Evolutionary conservation across 2,797 vertebrate species (phyloP).

Genomic region (Arremon aurantiirostris): DNA sequence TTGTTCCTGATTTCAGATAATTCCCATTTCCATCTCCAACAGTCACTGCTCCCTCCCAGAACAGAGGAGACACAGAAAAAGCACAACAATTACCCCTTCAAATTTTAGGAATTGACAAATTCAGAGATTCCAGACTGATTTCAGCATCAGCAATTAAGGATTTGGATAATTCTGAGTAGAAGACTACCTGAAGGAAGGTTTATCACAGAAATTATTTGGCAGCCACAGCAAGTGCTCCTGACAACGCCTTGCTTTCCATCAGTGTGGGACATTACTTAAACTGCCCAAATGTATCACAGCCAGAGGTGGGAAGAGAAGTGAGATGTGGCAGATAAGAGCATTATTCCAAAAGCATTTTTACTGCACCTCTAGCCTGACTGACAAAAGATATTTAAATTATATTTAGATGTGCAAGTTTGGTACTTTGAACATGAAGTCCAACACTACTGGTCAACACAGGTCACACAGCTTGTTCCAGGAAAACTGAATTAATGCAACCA

Average conservation of each 20-base stretch:
- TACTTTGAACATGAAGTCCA: background rate
- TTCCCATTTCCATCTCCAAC: background rate
- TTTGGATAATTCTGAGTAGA: background rate
- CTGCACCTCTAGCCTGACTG: background rate
- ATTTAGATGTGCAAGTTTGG: background rate
- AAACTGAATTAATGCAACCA: background rate
- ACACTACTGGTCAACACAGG: background rate
- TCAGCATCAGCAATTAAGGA: background rate
- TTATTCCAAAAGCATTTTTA: background rate
- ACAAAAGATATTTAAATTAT: background rate
- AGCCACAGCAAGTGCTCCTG: background rate
- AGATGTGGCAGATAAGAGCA: background rate
- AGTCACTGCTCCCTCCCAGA: background rate
- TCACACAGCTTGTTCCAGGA: background rate
- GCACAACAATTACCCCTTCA: background rate
- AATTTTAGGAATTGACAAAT: background rate
- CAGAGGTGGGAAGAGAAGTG: background rate
- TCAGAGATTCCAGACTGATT: background rate
- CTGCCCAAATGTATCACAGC: background rate
- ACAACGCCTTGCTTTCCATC: background rate
- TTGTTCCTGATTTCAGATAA: background rate
- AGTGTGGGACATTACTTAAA: rapidly evolving
- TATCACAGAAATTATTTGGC: background rate
- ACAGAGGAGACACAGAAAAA: background rate
- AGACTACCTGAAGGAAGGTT: background rate